Base-by-base conservation (phyloP, 92 coral and sea anemone species). In the Anthopleura xanthogrammica region DNA sequence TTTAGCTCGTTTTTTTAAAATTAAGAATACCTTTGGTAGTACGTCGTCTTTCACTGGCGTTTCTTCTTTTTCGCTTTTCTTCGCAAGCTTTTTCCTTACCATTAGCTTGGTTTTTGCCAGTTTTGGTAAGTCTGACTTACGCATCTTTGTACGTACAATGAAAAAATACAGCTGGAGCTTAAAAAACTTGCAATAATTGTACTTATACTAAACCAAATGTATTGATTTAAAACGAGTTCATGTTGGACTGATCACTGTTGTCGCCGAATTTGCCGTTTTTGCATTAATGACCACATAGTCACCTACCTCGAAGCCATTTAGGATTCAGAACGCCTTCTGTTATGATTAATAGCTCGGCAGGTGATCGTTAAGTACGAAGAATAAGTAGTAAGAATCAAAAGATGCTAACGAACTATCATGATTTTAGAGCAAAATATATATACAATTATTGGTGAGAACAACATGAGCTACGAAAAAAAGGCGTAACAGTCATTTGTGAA, bases 61-160 rank as follows among this genome's bases (percentile, higher is more conserved):
- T 62, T 62, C 70, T 7, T 62, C 36, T 23, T 62, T n/a, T 9
- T n/a, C 24, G 58, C 13, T 54, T 43, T 79, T 57, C 46, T 57
- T 79, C 6, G 39, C 52, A n/a, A 80, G 55, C n/a, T 66, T 80
- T 56, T 66, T 80, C 14, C 83, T 52, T 12, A 80, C 83, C 16
- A 80, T 80, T 9, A 80, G 11, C 65, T 80, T 80, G 16, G 83
- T 80, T 39, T 48, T 80, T 2, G 20, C 83, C 19, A 80, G 52
- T 80, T 66, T 80, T 7, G 79, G 79, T 0, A 75, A 40, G 8
- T 75, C 54, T 42, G 29, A 19, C 24, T 48, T 79, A 60, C 46
- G 52, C 72, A 79, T 79, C 41, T 79, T 60, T 46, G 55, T 2
- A 23, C 11, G 36, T 29, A 4, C 64, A 58, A 58, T 9, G 64